phyloP scores from a whole-genome alignment of 1,140 invertebrate species.

The Bombus impatiens region DNA sequence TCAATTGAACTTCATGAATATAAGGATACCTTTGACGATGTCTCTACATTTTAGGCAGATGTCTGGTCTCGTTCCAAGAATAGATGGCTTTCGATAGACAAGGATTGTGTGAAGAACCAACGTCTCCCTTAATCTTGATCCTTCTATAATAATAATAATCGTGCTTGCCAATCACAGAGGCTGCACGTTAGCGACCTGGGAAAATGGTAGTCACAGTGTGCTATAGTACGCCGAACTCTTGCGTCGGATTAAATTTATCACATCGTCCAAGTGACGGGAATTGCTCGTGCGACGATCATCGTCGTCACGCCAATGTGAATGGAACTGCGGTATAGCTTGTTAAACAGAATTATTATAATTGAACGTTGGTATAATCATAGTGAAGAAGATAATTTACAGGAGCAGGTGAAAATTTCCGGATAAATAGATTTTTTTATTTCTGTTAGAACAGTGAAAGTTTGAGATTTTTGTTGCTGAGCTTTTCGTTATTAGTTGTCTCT shows the following conservation, averaged over 20 bases:
- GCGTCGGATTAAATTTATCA: slow-evolving; percentile 28
- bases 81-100: neutral
- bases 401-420: neutral
- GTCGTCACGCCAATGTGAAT: neutral
- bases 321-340: neutral
- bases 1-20: neutral
- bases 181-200: neutral
- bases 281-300: neutral
- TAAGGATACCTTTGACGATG: neutral
- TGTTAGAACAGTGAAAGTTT: no score
- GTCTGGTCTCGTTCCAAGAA: slow-evolving; percentile 6
- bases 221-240: neutral
- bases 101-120: neutral
- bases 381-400: no score
- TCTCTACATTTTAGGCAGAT: neutral
- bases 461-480: no score
- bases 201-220: neutral
- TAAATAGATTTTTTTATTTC: neutral
- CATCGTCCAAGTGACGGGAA: neutral
- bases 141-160: slow-evolving; percentile 33
- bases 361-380: no score
- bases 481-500: no score
- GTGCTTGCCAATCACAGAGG: slow-evolving; percentile 27
- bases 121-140: neutral
- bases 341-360: neutral